Evolutionary conservation across 2,888 invertebrate genomes (phyloP), one percentile per base, ranked within the genome.

Genomic region (Drosophila mettleri): DNA sequence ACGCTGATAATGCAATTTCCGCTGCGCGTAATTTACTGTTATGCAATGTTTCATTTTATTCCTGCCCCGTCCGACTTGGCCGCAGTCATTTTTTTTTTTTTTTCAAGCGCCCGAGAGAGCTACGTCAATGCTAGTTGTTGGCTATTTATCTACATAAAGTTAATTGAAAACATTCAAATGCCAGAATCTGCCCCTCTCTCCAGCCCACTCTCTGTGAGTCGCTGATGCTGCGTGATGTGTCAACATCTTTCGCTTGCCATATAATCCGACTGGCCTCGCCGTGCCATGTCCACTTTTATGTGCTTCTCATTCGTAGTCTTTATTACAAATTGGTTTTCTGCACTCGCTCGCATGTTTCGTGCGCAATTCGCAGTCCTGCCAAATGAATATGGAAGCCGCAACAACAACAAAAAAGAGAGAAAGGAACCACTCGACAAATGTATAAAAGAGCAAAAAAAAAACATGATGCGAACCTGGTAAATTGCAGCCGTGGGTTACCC

Each of bases 1-100:
- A 89, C 84, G 89, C 88, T 90, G 90, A 90, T 90, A 90, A 90
- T 89, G 89, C 88, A 90, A 90, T 90, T 90, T 90, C 89, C 86
- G 89, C 75, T 64, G 68, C 27, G 60, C 43, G 70, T 85, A 86
- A 82, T 82, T 84, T 80, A 89, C 80, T 86, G 82, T 86, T 89
- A 82, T 83, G 80, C 80, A 90, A 89, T 90, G 87, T 87, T 83
- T 88, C 82, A 80, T 78, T 89, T 85, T 82, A 69, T 55, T 72
- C 57, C 51, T 59, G 27, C 55, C 64, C 48, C n/a, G n/a, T 49
- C 55, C 66, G 71, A 59, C 74, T 65, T 59, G 43, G 41, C 29
- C 61, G 18, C 18, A 59, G 27, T 48, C 61, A 65, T 41, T 62
- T 68, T 62, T 62, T 62, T 1, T 12, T 14, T 39, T 22, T 8